These are phyloP conservation scores for Apocheima hispidaria DNA, from an alignment of 2,888 invertebrate species.

Conservation along the genomic window DNA sequence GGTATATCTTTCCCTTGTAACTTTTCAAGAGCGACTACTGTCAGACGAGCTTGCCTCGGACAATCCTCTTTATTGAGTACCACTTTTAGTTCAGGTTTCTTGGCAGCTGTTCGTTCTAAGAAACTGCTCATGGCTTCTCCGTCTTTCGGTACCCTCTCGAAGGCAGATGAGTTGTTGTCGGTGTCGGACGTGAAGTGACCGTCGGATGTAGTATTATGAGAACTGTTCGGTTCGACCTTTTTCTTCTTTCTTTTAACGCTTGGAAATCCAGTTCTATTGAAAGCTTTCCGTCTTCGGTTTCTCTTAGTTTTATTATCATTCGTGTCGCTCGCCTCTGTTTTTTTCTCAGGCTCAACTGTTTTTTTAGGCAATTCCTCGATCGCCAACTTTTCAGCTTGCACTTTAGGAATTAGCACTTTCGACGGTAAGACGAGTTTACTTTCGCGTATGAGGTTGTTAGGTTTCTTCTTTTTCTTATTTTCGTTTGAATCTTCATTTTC, in stretches of 20 bases:
- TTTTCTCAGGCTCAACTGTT: conserved; percentile 61
- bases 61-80: conserved; percentile 82
- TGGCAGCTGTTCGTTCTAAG: conserved; percentile 85
- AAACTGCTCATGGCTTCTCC: conserved; percentile 89
- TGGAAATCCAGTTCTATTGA: conserved; percentile 95
- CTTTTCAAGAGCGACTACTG: conserved; percentile 87
- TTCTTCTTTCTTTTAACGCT: conserved; percentile 93
- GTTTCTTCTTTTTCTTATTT: conserved; percentile 78
- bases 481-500: conserved; percentile 73
- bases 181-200: conserved; percentile 75
- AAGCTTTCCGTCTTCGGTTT: conserved; percentile 90
- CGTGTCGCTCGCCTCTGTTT: conserved; percentile 58
- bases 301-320: conserved; percentile 74
- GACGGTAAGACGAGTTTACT: conserved; percentile 79
- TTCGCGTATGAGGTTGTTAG: conserved; percentile 75
- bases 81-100: conserved; percentile 79
- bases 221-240: conserved; percentile 74
- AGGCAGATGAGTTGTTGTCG: conserved; percentile 76
- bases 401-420: conserved; percentile 73
- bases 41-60: conserved; percentile 84
- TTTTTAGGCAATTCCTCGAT: conserved; percentile 66
- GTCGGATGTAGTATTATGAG: conserved; percentile 63
- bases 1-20: conserved; percentile 82
- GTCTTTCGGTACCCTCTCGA: conserved; percentile 89
- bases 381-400: conserved; percentile 71